Base-by-base conservation (phyloP, 2,888 invertebrate species). In the Rambutsinella grinnellia region DNA sequence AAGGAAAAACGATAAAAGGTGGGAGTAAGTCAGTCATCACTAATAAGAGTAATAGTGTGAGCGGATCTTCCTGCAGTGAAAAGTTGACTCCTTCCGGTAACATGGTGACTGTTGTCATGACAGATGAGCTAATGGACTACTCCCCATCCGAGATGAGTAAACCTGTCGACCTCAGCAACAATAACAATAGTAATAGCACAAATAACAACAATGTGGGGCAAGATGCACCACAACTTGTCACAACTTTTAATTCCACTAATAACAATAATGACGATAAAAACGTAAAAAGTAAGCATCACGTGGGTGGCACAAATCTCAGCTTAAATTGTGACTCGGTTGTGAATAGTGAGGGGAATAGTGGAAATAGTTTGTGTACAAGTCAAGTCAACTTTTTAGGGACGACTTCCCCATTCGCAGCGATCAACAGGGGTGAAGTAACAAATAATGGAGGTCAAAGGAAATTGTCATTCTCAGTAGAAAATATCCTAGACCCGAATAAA, bases 401-500 rank as follows among this genome's bases (percentile, higher is more conserved):
- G 2, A 65, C 17, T 21, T 76, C 76, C 21, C 69, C 76, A 24
- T 47, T 70, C 3, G 44, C 76, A 17, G 46, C 68, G 5, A 26
- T 23, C 13, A 62, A 63, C 24, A 24, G 15, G n/a, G 10, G 44
- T 26, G 49, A 44, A 68, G 28, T n/a, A 60, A 62, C 54, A 26
- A n/a, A 47, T 51, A 53, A 60, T 61, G 54, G 67, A 47, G 66
- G 49, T 19, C 23, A 53, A 49, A 87, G 92, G 84, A 91, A 90
- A 82, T 90, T 95, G 80, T 94, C 95, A 19, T 95, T 95, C 87
- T 94, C 94, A 3, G 95, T 95, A 23, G 95, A 95, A 88, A 95
- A 95, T 85, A 95, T 95, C 81, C 88, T 95, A 82, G 95, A 95
- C 87, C 95, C 95, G 2, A 95, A 92, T 84, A 95, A 95, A 88